Conservation (phyloP, 2,888 invertebrate species). For the Nomada fabriciana region DNA sequence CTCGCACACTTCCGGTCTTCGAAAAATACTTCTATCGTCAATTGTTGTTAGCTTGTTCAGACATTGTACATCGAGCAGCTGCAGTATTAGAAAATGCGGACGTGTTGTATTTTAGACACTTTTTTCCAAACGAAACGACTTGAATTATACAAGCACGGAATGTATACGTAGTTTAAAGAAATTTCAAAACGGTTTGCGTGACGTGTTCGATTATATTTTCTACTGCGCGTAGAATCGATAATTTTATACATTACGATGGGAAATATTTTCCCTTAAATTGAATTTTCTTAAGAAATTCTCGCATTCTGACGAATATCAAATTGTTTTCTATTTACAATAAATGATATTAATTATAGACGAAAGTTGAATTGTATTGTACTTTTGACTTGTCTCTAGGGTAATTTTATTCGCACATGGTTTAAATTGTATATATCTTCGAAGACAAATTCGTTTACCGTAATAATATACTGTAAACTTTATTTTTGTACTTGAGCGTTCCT, state of each 20-base stretch:
- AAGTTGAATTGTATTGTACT: conserved; percentile 5
- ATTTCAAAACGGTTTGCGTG: not conserved
- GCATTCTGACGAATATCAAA: not conserved
- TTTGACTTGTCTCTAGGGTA: not conserved
- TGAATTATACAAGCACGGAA: not conserved
- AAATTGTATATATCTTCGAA: not conserved
- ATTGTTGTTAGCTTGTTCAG: not conserved
- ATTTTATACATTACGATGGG: not conserved
- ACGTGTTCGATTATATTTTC: not conserved
- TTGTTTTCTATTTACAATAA: not conserved
- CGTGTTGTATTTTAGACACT: not conserved
- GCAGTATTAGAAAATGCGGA: conserved; percentile 21
- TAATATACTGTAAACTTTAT: not conserved
- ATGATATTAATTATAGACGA: not conserved
- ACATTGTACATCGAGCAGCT: conserved; percentile 4
- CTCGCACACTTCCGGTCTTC: not conserved
- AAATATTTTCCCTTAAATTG: not conserved
- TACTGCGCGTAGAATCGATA: not conserved
- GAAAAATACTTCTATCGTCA: not conserved
- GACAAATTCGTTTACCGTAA: not conserved
- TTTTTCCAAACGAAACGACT: not conserved
- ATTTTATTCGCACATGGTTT: not conserved
- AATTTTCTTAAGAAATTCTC: conserved; percentile 9
- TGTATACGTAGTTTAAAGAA: not conserved
- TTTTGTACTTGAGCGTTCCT: not conserved